phyloP scores from a whole-genome alignment of 2,797 vertebrate genomes.

The Rhynchotus rufescens region DNA sequence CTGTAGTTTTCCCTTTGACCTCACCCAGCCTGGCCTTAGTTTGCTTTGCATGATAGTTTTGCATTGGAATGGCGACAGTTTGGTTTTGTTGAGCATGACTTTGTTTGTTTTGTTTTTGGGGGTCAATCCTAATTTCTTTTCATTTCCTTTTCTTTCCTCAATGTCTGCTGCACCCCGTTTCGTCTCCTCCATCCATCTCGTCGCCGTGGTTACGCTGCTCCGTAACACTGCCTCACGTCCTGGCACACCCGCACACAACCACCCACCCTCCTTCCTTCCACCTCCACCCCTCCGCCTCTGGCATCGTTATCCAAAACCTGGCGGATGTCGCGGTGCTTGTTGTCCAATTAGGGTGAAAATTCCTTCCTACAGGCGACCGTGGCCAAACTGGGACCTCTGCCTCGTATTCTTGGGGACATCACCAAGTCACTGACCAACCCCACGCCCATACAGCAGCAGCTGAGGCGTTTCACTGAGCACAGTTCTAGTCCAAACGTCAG shows the following conservation, averaged over 20 bases:
- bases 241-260: constrained; percentile 83
- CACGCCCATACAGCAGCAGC: constrained; percentile 88
- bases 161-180: constrained; percentile 79
- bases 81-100: constrained; percentile 87
- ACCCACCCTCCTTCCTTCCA: constrained; percentile 83
- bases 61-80: constrained; percentile 84
- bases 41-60: constrained; percentile 87
- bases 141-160: constrained; percentile 87
- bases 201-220: constrained; percentile 86
- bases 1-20: constrained; percentile 47
- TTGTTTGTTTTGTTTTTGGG: constrained; percentile 75
- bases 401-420: constrained; percentile 94
- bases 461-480: constrained; percentile 88
- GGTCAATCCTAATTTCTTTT: constrained; percentile 89
- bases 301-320: constrained; percentile 73
- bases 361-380: constrained; percentile 99
- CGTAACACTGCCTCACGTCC: constrained; percentile 89
- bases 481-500: constrained; percentile 90
- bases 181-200: constrained; percentile 81
- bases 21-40: constrained; percentile 62
- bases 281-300: constrained; percentile 78
- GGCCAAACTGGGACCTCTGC: constrained; percentile 94
- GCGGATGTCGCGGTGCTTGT: constrained; percentile 82
- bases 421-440: constrained; percentile 88
- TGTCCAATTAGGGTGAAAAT: constrained; percentile 96